phyloP scores from a whole-genome alignment of 1,140 invertebrate genomes.

The Drosophila elegans region DNA sequence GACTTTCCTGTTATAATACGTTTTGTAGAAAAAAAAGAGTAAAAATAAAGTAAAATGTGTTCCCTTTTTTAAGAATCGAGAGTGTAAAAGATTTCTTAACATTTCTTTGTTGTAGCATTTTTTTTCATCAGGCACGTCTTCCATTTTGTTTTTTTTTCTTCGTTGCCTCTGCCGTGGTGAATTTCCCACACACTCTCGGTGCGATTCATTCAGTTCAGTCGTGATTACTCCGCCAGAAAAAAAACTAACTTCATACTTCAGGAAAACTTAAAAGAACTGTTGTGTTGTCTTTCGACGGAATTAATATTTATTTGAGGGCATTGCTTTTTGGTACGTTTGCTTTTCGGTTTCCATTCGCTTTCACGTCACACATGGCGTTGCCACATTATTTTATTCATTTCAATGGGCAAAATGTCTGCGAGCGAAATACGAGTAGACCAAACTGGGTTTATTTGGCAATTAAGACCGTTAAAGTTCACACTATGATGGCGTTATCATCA shows the following conservation, averaged over 20 bases:
- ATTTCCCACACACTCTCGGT: conserved; percentile 63
- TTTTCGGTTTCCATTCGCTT: conserved; percentile 67
- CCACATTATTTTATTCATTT: conserved; percentile 60
- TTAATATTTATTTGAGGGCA: conserved; percentile 57
- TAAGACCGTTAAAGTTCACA: no score
- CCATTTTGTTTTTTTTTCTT: conserved; percentile 76
- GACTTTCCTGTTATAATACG: conserved; percentile 22
- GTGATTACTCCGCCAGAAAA: conserved; percentile 6
- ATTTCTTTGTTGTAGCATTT: conserved; percentile 76
- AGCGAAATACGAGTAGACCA: conserved; percentile 3
- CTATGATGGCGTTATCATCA: not conserved
- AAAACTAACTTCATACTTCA: not conserved
- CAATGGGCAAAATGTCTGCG: conserved; percentile 18
- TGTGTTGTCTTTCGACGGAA: conserved; percentile 21
- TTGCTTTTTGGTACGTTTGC: conserved; percentile 67
- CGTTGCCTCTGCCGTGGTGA: conserved; percentile 68
- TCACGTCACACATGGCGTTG: conserved; percentile 68
- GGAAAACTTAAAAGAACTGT: conserved; percentile 14
- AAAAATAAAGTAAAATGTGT: conserved; percentile 25
- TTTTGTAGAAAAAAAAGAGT: conserved; percentile 1
- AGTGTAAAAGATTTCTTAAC: conserved; percentile 58
- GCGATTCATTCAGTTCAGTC: conserved; percentile 61
- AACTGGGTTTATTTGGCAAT: not conserved
- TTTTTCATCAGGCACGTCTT: conserved; percentile 73
- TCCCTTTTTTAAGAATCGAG: conserved; percentile 26